These are phyloP conservation scores for Fundulus diaphanus DNA, from an alignment of 2,797 vertebrate genomes.

Conservation along the genomic window DNA sequence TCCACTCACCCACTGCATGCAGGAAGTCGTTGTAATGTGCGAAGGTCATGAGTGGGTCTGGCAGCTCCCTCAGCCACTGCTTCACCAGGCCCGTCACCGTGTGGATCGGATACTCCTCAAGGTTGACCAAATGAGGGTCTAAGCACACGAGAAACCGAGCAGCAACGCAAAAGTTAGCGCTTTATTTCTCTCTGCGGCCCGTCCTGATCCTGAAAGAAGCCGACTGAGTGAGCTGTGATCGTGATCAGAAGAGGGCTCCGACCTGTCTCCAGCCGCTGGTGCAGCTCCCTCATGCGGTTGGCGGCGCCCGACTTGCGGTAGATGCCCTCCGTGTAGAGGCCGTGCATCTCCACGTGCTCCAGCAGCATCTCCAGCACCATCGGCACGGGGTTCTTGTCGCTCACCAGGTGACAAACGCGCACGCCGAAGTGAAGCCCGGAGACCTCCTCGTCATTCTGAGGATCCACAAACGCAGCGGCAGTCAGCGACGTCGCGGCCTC, in stretches of 20 bases:
- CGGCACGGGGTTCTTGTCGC: slow-evolving; percentile 88
- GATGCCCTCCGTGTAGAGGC: slow-evolving; percentile 97
- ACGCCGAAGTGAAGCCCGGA: slow-evolving; percentile 90
- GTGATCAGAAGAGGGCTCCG: slow-evolving; percentile 4
- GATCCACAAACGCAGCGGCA: slow-evolving; percentile 12
- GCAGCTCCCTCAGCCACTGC: slow-evolving; percentile 95
- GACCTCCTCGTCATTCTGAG: slow-evolving; percentile 85
- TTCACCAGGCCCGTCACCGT: slow-evolving; percentile 95
- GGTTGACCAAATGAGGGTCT: slow-evolving; percentile 87
- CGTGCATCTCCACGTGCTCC: slow-evolving; percentile 96
- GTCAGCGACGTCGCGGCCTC: neutral
- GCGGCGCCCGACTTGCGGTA: slow-evolving; percentile 97
- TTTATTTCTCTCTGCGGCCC: neutral
- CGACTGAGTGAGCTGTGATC: neutral
- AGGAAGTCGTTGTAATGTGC: slow-evolving; percentile 93
- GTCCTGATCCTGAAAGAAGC: neutral
- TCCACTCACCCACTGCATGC: slow-evolving; percentile 89
- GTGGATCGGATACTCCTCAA: slow-evolving; percentile 96
- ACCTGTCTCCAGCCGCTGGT: slow-evolving; percentile 90
- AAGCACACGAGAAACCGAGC: slow-evolving; percentile 14
- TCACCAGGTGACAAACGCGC: slow-evolving; percentile 85
- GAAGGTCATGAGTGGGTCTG: slow-evolving; percentile 96
- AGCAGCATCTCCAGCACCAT: slow-evolving; percentile 95
- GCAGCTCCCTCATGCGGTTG: slow-evolving; percentile 94
- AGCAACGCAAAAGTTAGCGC: neutral